Conservation (phyloP, 2,888 invertebrate genomes). For the Trichopoda pennipes region DNA sequence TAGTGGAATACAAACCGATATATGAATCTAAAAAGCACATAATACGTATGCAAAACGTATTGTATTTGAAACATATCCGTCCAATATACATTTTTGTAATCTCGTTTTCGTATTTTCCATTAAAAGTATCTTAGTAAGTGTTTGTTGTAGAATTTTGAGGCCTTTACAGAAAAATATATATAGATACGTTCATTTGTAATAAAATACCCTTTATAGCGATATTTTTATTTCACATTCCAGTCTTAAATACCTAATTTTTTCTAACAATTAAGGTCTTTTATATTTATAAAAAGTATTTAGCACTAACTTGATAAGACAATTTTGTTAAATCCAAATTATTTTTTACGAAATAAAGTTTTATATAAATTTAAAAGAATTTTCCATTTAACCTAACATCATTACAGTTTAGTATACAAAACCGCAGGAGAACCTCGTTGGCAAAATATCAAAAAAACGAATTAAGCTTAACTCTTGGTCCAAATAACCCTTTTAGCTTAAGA, state of each 20-base stretch:
- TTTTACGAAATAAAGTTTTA: slow-evolving; percentile 3
- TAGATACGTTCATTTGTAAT: not conserved
- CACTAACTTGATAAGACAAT: too few relatives aligned
- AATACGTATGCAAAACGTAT: slow-evolving; percentile 46
- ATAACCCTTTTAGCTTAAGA: too few relatives aligned
- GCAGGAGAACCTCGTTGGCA: too few relatives aligned
- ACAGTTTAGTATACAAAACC: not conserved
- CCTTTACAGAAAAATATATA: slow-evolving; percentile 19
- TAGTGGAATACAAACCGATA: slow-evolving; percentile 86
- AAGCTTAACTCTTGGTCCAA: too few relatives aligned
- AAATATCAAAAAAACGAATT: too few relatives aligned
- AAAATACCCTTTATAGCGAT: not conserved
- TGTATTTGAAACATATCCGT: slow-evolving; percentile 65
- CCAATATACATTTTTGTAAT: slow-evolving; percentile 54
- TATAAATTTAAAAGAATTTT: not conserved
- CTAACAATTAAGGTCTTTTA: not conserved
- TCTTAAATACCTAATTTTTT: not conserved
- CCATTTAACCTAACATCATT: not conserved
- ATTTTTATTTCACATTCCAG: slow-evolving; percentile 25
- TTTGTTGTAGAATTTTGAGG: slow-evolving; percentile 16
- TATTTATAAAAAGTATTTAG: slow-evolving; percentile 28
- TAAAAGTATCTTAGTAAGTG: slow-evolving; percentile 30
- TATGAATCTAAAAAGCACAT: slow-evolving; percentile 81
- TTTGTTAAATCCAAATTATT: slow-evolving; percentile 1
- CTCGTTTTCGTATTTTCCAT: slow-evolving; percentile 17